Base-by-base conservation (phyloP, 1,140 invertebrate species). In the Eupristina koningsbergeri region DNA sequence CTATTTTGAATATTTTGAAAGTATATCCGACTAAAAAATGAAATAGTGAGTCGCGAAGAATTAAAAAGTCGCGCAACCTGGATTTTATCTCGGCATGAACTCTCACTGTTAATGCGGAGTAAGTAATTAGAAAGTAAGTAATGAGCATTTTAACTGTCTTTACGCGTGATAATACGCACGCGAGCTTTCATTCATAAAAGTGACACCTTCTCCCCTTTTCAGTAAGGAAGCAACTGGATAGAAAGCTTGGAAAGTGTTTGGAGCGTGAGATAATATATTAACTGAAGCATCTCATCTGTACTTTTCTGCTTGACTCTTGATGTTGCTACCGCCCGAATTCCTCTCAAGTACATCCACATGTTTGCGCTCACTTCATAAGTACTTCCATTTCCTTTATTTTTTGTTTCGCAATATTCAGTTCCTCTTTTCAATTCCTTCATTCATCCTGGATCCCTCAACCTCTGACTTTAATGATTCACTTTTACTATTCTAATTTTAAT, bases 301-400 rank as follows among this genome's bases (percentile, higher is more conserved):
- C 17, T n/a, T n/a, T n/a, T n/a, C n/a, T n/a, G n/a, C n/a, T n/a
- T n/a, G n/a, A n/a, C n/a, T n/a, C n/a, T n/a, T n/a, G n/a, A n/a
- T n/a, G n/a, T n/a, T n/a, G n/a, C n/a, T n/a, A n/a, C 76, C 26
- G 29, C 73, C 64, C 50, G 5, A 15, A 61, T 39, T 34, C 31
- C 84, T 63, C 63, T 89, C 86, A 87, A 89, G 86, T 87, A 87
- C 84, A 79, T 86, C 81, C 88, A 87, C 58, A 87, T 88, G 88
- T 87, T 81, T 69, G 73, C 71, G 80, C 77, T 84, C 76, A 80
- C 83, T 77, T 13, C 41, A 45, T 22, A 79, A 82, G 81, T 67
- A 76, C 50, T 77, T 83, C 47, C 47, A 45, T 77, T 83, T 69
- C 34, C 61, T 71, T 31, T 78, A 47, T 80, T 77, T 81, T 58